Percentiles rank a stretch among this genome's conserved stretches.
phyloP scores from a whole-genome alignment of 2,113 vertebrate genomes.

The Tricholaema leucomelas region DNA sequence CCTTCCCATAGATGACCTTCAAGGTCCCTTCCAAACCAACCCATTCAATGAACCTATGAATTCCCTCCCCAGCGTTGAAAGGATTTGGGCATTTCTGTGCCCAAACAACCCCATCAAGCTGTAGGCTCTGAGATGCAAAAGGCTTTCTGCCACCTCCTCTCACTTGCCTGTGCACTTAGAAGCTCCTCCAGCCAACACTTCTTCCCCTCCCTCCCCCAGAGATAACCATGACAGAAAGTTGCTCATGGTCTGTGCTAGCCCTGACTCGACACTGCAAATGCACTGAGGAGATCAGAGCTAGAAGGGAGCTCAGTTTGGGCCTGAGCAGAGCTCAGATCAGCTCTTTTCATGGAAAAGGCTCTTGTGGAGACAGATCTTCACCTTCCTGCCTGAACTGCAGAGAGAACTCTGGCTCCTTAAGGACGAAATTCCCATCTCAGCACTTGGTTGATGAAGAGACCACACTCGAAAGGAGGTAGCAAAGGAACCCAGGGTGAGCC shows the following conservation, averaged over 20 bases:
- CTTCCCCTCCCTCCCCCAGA: neutral
- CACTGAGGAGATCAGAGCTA: neutral
- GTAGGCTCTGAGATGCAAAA: neutral
- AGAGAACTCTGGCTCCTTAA: neutral
- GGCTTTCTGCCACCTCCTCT: neutral
- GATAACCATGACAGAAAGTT: neutral
- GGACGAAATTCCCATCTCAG: neutral
- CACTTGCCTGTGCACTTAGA: neutral
- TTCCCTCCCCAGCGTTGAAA: neutral
- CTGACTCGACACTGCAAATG: neutral
- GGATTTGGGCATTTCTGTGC: neutral
- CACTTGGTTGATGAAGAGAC: neutral
- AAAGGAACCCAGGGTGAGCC: accelerated
- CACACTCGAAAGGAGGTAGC: neutral
- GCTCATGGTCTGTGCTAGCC: neutral
- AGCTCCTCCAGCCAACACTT: neutral
- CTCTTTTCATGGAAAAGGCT: neutral
- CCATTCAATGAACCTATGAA: neutral
- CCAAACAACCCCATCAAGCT: neutral
- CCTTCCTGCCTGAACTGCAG: neutral
- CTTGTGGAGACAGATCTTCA: neutral
- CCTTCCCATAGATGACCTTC: too few species aligned
- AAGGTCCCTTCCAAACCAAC: too few species aligned
- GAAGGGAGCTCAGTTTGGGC: neutral
- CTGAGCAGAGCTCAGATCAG: neutral